A percentile compares a stretch with the other conserved stretches of the same genome.
These are phyloP conservation scores for Drosophila falleni DNA, from an alignment of 2,888 invertebrate species.

Conservation along the genomic window DNA sequence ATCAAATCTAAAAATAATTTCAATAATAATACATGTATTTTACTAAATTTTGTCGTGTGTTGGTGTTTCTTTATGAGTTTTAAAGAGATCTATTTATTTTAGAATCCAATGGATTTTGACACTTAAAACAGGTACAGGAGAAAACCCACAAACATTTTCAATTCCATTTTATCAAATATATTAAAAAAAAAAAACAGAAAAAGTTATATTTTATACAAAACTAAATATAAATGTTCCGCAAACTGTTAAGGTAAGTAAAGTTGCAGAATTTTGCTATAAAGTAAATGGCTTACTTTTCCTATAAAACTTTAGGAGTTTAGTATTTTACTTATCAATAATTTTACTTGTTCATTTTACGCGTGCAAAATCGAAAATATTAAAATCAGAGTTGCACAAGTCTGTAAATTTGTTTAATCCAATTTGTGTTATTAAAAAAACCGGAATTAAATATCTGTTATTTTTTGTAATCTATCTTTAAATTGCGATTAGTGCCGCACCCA, in stretches of 20 bases:
- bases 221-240: conserved; percentile 32
- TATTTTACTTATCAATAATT: too few relatives aligned
- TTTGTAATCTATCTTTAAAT: background rate
- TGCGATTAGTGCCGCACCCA: conserved; percentile 3
- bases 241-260: conserved; percentile 37
- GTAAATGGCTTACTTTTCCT: too few relatives aligned
- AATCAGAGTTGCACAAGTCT: too few relatives aligned
- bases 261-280: background rate
- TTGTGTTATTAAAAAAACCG: too few relatives aligned
- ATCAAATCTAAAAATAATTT: conserved; percentile 76
- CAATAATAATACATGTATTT: conserved; percentile 69
- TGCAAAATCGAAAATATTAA: too few relatives aligned
- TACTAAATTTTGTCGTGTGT: conserved; percentile 37
- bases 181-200: conserved; percentile 16
- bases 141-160: conserved; percentile 6
- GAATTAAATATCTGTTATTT: too few relatives aligned
- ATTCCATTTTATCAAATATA: conserved; percentile 9
- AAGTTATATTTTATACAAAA: conserved; percentile 16
- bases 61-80: background rate
- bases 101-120: background rate
- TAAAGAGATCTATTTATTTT: background rate
- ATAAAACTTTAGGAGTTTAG: too few relatives aligned
- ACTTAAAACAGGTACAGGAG: conserved; percentile 7
- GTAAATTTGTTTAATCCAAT: too few relatives aligned
- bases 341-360: too few relatives aligned